These are phyloP conservation scores for Ptychodera flava DNA, from an alignment of 35 echinoderm and acorn worm species.

Conservation along the genomic window DNA sequence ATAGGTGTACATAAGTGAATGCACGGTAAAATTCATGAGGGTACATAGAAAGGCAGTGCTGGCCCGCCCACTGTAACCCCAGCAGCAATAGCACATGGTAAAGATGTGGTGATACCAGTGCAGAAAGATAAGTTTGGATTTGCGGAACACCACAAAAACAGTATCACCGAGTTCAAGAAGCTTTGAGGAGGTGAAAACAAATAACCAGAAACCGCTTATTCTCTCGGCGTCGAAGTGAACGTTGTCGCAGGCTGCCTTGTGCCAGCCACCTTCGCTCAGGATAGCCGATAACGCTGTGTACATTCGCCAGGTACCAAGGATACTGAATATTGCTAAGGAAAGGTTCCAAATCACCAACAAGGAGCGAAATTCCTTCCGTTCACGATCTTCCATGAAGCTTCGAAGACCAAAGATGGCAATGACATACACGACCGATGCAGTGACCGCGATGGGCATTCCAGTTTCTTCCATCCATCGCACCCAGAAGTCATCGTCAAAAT, in stretches of 20 bases:
- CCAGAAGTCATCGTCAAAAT: slow-evolving; percentile 37
- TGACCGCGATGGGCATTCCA: neutral
- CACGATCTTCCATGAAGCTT: neutral
- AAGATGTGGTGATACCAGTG: slow-evolving; percentile 21
- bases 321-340: neutral
- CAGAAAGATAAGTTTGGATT: neutral
- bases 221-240: neutral
- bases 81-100: slow-evolving; percentile 69
- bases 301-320: neutral
- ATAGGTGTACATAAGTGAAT: slow-evolving; percentile 68
- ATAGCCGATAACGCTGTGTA: slow-evolving; percentile 23
- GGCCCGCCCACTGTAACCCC: neutral
- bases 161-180: neutral
- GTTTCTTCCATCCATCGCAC: slow-evolving; percentile 26
- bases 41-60: neutral
- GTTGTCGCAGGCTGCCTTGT: neutral
- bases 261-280: neutral
- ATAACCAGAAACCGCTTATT: neutral
- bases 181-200: neutral
- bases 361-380: neutral
- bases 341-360: neutral
- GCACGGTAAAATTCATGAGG: slow-evolving; percentile 15
- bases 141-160: neutral
- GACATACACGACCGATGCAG: neutral
- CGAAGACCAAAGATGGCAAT: neutral